Evolutionary conservation across 2,797 vertebrate species (phyloP).

Genomic region (Phrynocephalus forsythii): DNA sequence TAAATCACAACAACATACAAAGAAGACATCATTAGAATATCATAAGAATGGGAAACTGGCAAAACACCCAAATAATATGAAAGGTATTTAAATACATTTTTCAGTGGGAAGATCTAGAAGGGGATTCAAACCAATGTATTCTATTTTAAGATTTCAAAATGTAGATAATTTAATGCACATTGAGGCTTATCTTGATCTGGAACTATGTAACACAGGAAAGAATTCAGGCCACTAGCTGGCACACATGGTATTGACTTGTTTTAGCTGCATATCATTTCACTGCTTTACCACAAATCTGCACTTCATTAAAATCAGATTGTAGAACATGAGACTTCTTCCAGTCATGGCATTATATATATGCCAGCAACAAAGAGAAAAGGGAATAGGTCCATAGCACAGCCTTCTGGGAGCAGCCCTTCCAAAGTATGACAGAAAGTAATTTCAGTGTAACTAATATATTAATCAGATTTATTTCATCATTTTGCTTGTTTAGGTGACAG

Average conservation of each 20-base stretch:
- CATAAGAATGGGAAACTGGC: conserved; percentile 7
- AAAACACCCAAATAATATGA: conserved; percentile 5
- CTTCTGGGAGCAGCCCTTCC: conserved; percentile 31
- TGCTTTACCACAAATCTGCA: conserved; percentile 36
- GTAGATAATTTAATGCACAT: conserved; percentile 21
- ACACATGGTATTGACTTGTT: conserved; percentile 41
- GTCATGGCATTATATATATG: conserved; percentile 18
- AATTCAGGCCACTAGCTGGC: conserved; percentile 16
- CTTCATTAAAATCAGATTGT: conserved; percentile 56
- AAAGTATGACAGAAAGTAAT: conserved; percentile 52
- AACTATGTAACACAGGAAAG: conserved; percentile 44
- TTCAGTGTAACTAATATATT: conserved; percentile 65
- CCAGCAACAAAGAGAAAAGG: conserved; percentile 21
- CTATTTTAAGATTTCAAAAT: conserved; percentile 36
- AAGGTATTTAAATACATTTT: conserved; percentile 33
- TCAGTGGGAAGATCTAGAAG: conserved; percentile 12
- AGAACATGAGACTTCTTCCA: conserved; percentile 44
- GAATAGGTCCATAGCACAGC: conserved; percentile 14
- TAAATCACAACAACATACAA: not conserved
- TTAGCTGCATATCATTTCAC: conserved; percentile 41
- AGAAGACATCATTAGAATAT: conserved; percentile 23
- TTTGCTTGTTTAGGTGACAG: conserved; percentile 56
- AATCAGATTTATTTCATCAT: conserved; percentile 54
- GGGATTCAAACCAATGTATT: not conserved
- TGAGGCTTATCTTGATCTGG: conserved; percentile 35